A percentile compares a stretch with the other conserved stretches of the same genome.
phyloP scores from a whole-genome alignment of 2,797 vertebrate species.

The Helostoma temminkii region DNA sequence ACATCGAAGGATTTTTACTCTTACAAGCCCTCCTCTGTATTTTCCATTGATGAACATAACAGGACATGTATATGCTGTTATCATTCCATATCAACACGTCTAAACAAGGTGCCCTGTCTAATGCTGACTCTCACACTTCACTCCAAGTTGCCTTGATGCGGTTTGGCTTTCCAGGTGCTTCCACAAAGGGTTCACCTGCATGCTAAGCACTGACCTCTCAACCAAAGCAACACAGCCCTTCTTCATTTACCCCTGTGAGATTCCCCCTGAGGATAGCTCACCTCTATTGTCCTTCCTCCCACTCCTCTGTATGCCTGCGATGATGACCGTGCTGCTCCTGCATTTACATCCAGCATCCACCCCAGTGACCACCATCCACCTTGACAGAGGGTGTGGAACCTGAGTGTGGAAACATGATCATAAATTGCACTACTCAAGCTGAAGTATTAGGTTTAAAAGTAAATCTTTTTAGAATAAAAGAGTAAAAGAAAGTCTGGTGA shows the following conservation, averaged over 20 bases:
- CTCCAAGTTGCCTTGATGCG: constrained; percentile 63
- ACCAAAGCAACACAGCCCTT: constrained; percentile 66
- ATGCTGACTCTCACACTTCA: constrained; percentile 69
- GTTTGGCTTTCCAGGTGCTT: constrained; percentile 61
- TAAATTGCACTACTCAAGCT: constrained; percentile 21
- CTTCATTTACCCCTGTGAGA: constrained; percentile 75
- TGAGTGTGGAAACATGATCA: constrained; percentile 21
- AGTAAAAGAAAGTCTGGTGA: constrained; percentile 42
- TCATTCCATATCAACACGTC: constrained; percentile 63
- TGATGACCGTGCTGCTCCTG: constrained; percentile 69
- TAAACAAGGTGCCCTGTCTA: constrained; percentile 70
- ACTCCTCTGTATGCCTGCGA: constrained; percentile 67
- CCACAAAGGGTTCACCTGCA: constrained; percentile 70
- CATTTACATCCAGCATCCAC: constrained; percentile 64
- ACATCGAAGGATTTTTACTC: constrained; percentile 50
- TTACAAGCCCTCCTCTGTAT: constrained; percentile 47
- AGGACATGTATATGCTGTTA: constrained; percentile 44
- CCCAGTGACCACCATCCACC: constrained; percentile 43
- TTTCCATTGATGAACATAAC: constrained; percentile 54
- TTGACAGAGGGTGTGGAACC: constrained; percentile 43
- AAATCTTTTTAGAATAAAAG: constrained; percentile 33
- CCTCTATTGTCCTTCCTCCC: constrained; percentile 76
- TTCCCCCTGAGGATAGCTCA: constrained; percentile 75
- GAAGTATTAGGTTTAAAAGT: constrained; percentile 32
- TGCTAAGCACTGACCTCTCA: constrained; percentile 80